A percentile compares a stretch with the other conserved stretches of the same genome.
phyloP scores from a whole-genome alignment of 2,113 vertebrate species.

The Strix uralensis region DNA sequence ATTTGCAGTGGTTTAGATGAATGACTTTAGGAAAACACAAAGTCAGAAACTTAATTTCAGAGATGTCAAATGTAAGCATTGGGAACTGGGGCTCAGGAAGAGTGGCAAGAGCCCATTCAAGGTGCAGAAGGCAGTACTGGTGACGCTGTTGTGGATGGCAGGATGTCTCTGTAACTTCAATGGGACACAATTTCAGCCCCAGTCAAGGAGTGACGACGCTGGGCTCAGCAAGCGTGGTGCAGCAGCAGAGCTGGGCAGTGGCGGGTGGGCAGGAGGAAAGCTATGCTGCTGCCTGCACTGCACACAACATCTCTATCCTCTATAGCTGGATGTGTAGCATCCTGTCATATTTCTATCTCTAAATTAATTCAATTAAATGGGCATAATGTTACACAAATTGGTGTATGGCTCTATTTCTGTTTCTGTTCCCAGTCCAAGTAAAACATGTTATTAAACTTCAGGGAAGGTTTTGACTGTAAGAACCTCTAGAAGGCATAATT shows the following conservation, averaged over 20 bases:
- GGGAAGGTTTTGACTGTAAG: background rate
- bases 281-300: rapidly evolving
- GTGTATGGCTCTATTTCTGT: background rate
- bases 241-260: background rate
- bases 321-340: background rate
- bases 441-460: conserved; percentile 10
- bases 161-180: background rate
- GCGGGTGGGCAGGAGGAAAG: background rate
- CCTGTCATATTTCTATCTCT: background rate
- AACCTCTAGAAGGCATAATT: background rate
- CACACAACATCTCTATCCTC: background rate
- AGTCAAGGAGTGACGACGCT: rapidly evolving
- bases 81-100: background rate
- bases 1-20: background rate
- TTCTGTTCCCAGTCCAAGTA: conserved; percentile 6
- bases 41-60: background rate
- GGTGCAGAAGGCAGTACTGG: rapidly evolving
- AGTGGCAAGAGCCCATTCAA: background rate
- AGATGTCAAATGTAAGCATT: background rate
- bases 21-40: background rate
- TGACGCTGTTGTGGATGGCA: background rate
- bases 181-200: background rate
- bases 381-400: background rate
- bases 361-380: conserved; percentile 34
- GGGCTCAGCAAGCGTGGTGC: rapidly evolving